phyloP scores from a whole-genome alignment of 1,140 invertebrate genomes.

The Euwallacea fornicatus region DNA sequence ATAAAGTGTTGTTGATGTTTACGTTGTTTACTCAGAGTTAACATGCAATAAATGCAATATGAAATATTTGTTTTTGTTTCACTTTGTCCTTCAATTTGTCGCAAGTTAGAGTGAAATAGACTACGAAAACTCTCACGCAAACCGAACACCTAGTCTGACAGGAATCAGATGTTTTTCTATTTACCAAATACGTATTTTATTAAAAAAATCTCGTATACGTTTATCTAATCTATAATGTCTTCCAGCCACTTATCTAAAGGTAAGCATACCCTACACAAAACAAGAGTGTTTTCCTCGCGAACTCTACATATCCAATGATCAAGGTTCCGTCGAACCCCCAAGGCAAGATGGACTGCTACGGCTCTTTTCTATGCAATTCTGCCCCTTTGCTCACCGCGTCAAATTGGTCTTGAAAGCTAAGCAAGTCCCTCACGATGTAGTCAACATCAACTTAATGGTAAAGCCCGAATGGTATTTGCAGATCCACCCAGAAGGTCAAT shows the following conservation, averaged over 20 bases:
- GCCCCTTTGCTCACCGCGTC: slow-evolving; percentile 85
- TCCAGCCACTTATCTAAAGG: slow-evolving; percentile 27
- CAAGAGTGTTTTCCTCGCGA: slow-evolving; percentile 1
- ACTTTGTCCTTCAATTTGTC: too few relatives aligned
- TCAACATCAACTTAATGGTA: slow-evolving; percentile 75
- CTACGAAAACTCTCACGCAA: too few relatives aligned
- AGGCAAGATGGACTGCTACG: slow-evolving; percentile 67
- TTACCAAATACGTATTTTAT: too few relatives aligned
- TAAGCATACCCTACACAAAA: neutral
- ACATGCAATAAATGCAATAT: too few relatives aligned
- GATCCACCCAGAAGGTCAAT: slow-evolving; percentile 59
- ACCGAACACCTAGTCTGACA: too few relatives aligned
- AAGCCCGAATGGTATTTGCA: slow-evolving; percentile 84
- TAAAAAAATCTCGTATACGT: too few relatives aligned
- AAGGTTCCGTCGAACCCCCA: slow-evolving; percentile 67
- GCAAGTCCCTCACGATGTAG: slow-evolving; percentile 79
- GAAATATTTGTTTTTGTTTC: too few relatives aligned
- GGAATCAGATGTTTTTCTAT: too few relatives aligned
- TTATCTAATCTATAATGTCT: slow-evolving; percentile 18
- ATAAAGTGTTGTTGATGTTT: too few relatives aligned
- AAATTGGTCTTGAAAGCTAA: slow-evolving; percentile 82
- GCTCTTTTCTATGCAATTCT: slow-evolving; percentile 87
- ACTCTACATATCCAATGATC: neutral
- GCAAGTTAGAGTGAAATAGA: too few relatives aligned
- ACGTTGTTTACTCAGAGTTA: too few relatives aligned